Evolutionary conservation across 35 echinoderm and acorn worm species (phyloP).

Genomic region (Acanthaster planci): DNA sequence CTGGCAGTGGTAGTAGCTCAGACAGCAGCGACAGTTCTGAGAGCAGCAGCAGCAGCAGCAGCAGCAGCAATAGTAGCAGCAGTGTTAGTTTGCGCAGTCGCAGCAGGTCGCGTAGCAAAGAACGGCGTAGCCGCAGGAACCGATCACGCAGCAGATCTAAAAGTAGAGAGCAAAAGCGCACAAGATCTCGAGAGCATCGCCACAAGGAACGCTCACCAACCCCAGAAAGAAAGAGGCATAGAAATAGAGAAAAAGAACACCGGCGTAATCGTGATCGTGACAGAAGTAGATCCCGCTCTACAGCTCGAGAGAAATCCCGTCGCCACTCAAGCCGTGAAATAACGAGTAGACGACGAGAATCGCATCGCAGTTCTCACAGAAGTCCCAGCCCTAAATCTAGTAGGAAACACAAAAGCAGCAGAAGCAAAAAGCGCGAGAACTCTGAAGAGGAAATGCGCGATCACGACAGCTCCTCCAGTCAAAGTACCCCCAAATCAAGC

Average conservation of each 20-base stretch:
- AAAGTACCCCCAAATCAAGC: not conserved
- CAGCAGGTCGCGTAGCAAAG: not conserved
- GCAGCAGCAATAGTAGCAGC: constrained; percentile 20
- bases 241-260: not conserved
- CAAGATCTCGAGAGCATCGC: not conserved
- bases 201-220: not conserved
- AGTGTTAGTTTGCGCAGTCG: constrained; percentile 17
- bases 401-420: constrained; percentile 19
- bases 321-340: not conserved
- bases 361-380: not conserved
- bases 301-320: not conserved
- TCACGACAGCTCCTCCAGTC: not conserved
- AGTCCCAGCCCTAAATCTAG: constrained; percentile 6
- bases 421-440: constrained; percentile 20
- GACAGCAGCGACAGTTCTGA: constrained; percentile 13
- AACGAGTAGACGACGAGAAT: not conserved
- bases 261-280: not conserved
- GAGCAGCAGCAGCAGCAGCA: constrained; percentile 14
- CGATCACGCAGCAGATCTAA: constrained; percentile 20
- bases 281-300: constrained; percentile 30
- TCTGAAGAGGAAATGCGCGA: not conserved
- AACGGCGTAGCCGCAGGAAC: not conserved
- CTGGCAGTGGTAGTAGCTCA: not conserved
- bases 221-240: not conserved
- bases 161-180: not conserved